These are phyloP conservation scores for Psococerastis gibbosa DNA, from an alignment of 2,888 invertebrate species.

Conservation along the genomic window DNA sequence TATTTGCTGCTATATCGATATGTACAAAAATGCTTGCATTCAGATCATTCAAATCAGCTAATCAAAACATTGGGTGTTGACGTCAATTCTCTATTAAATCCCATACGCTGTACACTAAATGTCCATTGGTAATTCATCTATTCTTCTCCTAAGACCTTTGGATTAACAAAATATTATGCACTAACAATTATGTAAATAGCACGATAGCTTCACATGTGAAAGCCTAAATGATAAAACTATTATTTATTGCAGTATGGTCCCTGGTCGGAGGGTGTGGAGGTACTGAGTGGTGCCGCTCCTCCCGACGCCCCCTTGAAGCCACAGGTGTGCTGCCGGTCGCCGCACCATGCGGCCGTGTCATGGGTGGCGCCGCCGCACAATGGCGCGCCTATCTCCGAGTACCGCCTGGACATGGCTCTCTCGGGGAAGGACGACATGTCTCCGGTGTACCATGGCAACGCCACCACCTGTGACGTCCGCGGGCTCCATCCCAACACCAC, in stretches of 20 bases:
- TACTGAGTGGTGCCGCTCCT: slow-evolving; percentile 60
- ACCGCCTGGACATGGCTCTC: slow-evolving; percentile 52
- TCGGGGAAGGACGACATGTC: slow-evolving; percentile 34
- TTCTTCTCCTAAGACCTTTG: no score
- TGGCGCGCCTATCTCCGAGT: slow-evolving; percentile 63
- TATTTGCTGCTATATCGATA: no score
- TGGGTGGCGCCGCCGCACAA: slow-evolving; percentile 67
- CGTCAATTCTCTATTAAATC: no score
- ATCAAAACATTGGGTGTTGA: no score
- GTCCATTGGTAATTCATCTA: no score
- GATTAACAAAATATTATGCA: no score
- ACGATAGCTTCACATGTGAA: no score
- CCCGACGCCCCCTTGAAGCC: slow-evolving; percentile 53
- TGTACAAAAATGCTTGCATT: no score
- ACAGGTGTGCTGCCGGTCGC: slow-evolving; percentile 24
- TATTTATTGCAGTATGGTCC: slow-evolving; percentile 35
- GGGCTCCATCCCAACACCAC: slow-evolving; percentile 57
- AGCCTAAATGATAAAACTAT: neutral
- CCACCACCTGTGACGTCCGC: slow-evolving; percentile 43
- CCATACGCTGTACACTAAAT: no score
- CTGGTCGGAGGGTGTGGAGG: slow-evolving; percentile 54
- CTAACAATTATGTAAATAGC: no score
- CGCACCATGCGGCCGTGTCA: slow-evolving; percentile 36
- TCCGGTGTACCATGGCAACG: slow-evolving; percentile 43
- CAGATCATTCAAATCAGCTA: no score